Conservation (phyloP, 2,797 vertebrate genomes). For the Acrossocheilus fasciatus region DNA sequence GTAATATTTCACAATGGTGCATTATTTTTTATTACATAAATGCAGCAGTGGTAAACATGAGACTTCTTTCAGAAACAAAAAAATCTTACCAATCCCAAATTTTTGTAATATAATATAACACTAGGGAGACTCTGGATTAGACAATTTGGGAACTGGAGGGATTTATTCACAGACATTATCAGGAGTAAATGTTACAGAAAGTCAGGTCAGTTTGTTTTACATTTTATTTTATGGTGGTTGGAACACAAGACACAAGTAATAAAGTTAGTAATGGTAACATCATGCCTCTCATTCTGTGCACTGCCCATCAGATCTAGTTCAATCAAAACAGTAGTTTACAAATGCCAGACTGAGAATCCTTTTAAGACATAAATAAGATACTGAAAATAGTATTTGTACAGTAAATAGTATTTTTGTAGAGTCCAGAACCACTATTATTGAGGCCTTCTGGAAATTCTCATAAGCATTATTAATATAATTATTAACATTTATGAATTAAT, state of each 20-base stretch:
- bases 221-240: slow-evolving; percentile 95
- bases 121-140: slow-evolving; percentile 20
- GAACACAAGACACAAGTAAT: slow-evolving; percentile 92
- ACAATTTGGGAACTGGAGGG: slow-evolving; percentile 36
- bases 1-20: background rate
- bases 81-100: background rate
- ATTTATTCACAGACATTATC: slow-evolving; percentile 46
- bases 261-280: slow-evolving; percentile 94
- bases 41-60: background rate
- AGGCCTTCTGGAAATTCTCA: slow-evolving; percentile 69
- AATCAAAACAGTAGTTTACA: slow-evolving; percentile 86
- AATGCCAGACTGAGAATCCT: slow-evolving; percentile 81
- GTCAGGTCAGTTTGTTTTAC: slow-evolving; percentile 78
- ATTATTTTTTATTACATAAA: background rate
- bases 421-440: slow-evolving; percentile 64
- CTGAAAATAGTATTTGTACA: slow-evolving; percentile 79
- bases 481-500: slow-evolving; percentile 78
- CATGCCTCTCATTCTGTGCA: slow-evolving; percentile 86
- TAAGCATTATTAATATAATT: slow-evolving; percentile 80
- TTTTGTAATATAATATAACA: background rate
- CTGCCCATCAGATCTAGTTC: slow-evolving; percentile 78
- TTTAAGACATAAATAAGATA: slow-evolving; percentile 86
- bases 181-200: slow-evolving; percentile 48
- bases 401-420: slow-evolving; percentile 77
- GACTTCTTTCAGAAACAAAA: background rate